Base-by-base conservation (phyloP, 2,113 vertebrate species). In the Eira barbara region DNA sequence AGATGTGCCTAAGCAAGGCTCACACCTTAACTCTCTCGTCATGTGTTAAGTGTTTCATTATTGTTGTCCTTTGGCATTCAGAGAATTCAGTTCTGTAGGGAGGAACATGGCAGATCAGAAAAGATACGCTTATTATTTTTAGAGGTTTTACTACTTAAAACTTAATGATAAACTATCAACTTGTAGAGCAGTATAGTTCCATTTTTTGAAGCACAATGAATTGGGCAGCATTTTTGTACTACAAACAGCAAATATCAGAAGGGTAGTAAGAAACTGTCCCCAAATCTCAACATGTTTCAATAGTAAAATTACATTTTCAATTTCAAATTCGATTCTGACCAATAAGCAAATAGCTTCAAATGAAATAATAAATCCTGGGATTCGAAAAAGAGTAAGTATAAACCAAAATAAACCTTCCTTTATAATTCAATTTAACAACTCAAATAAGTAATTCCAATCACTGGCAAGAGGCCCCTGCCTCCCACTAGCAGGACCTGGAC, bases 321-420 rank as follows among this genome's bases (percentile, higher is more conserved):
- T 55, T 61, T 95, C 73, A 83, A 89, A 65, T 73, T 80, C 3
- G 2, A 57, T 55, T 94, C 61, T 52, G 52, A 92, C 29, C 45
- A 90, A 18, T 23, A 88, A 78, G 45, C 71, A 69, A 93, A 88
- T 18, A 85, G 67, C 49, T 85, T 74, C 91, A 73, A 80, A 73
- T 42, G 67, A 90, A 90, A 52, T 31, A 71, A 76, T 25, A 88
- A 89, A 82, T 36, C 23, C 80, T 65, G 34, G 20, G 81, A 69
- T 14, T 90, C 52, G 78, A 36, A 4, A 67, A 85, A 81, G 42
- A 89, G 39, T 4, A 55, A 52, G 4, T 13, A 76, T 1, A 91
- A n/a, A 69, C 36, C 18, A 21, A 71, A 88, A 69, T 8, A n/a
- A 67, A 29, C 47, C 45, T 39, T 63, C 27, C 42, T 87, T 94